These are phyloP conservation scores for Creontiades dilutus DNA, from an alignment of 2,888 invertebrate genomes.

Conservation along the genomic window DNA sequence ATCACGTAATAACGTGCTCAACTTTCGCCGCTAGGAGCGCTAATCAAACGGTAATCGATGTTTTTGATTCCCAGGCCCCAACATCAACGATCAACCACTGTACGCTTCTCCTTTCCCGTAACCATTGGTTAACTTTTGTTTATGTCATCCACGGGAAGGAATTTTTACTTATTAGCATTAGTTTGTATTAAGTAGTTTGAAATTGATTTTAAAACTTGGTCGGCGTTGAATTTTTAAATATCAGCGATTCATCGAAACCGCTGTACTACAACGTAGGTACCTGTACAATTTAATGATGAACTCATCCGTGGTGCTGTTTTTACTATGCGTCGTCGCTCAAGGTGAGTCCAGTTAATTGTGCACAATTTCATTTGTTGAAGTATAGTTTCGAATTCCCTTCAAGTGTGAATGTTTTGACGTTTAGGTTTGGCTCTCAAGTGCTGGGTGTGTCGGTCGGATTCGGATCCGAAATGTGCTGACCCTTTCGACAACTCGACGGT, in stretches of 20 bases:
- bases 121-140: neutral
- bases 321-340: slow-evolving; percentile 53
- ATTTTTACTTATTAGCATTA: neutral
- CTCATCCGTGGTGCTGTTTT: slow-evolving; percentile 33
- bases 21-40: neutral
- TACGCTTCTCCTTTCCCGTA: neutral
- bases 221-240: no score
- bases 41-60: neutral
- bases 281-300: neutral
- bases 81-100: neutral
- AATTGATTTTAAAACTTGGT: no score
- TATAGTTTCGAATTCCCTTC: neutral
- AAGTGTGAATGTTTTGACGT: slow-evolving; percentile 65
- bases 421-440: slow-evolving; percentile 83
- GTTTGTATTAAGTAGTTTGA: neutral
- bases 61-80: no score
- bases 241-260: neutral
- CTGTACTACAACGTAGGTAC: no score
- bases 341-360: neutral
- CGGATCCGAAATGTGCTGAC: slow-evolving; percentile 93
- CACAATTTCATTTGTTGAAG: neutral
- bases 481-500: slow-evolving; percentile 94
- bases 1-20: neutral
- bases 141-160: neutral
- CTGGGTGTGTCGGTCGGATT: slow-evolving; percentile 93